These are phyloP conservation scores for Lycodopsis pacificus DNA, from an alignment of 2,797 vertebrate species.

Conservation along the genomic window DNA sequence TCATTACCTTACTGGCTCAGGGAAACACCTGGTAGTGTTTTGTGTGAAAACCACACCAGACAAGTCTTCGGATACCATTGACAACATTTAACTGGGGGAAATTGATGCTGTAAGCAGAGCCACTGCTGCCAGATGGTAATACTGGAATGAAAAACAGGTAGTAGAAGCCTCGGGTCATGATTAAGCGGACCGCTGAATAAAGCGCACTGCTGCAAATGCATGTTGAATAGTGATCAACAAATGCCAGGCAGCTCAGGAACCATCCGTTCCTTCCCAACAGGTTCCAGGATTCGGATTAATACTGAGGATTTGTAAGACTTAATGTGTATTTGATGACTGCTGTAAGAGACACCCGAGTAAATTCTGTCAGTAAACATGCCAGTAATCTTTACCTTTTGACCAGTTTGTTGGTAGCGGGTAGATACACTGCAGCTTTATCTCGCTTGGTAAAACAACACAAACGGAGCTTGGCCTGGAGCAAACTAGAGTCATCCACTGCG, in stretches of 20 bases:
- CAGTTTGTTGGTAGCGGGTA: slow-evolving; percentile 27
- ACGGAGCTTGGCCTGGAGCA: slow-evolving; percentile 54
- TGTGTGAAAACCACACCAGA: slow-evolving; percentile 51
- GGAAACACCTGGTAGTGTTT: slow-evolving; percentile 47
- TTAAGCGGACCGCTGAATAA: slow-evolving; percentile 62
- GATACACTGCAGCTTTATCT: slow-evolving; percentile 39
- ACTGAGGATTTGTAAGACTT: slow-evolving; percentile 34
- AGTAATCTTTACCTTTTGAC: slow-evolving; percentile 60
- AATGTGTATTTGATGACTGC: slow-evolving; percentile 36
- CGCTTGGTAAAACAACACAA: slow-evolving; percentile 50
- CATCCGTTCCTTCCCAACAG: slow-evolving; percentile 36
- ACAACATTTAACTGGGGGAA: slow-evolving; percentile 63
- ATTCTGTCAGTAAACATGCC: slow-evolving; percentile 50
- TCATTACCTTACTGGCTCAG: slow-evolving; percentile 55
- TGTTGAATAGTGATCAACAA: slow-evolving; percentile 70
- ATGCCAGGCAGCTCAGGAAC: slow-evolving; percentile 45
- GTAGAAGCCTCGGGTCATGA: slow-evolving; percentile 72
- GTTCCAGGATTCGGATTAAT: slow-evolving; percentile 46
- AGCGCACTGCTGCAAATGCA: slow-evolving; percentile 57
- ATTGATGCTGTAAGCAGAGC: slow-evolving; percentile 73
- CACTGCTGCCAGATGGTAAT: slow-evolving; percentile 78
- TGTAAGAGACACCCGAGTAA: slow-evolving; percentile 35
- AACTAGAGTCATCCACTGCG: slow-evolving; percentile 51
- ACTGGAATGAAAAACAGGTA: slow-evolving; percentile 66
- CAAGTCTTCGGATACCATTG: slow-evolving; percentile 60